Percentiles rank a stretch among this genome's conserved stretches.
These are phyloP conservation scores for Leptinotarsa tumamoca DNA, from an alignment of 2,888 invertebrate species.

Conservation along the genomic window DNA sequence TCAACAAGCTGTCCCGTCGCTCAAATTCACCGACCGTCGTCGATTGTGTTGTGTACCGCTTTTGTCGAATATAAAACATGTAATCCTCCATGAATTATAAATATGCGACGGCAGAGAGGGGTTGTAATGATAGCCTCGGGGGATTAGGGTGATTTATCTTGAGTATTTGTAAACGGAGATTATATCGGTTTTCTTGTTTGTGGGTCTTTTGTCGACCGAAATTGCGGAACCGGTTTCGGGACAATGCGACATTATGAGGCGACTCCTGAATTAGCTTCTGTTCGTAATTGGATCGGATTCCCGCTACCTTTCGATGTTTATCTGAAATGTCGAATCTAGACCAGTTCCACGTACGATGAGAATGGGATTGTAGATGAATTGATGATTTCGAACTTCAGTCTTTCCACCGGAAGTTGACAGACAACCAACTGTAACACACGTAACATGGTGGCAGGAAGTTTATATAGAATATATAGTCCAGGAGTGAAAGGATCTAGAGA, in stretches of 20 bases:
- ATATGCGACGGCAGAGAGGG: conserved; percentile 56
- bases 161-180: conserved; percentile 65
- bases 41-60: conserved; percentile 55
- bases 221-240: conserved; percentile 32
- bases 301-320: conserved; percentile 5
- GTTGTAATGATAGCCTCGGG: conserved; percentile 58
- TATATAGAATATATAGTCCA: too few species aligned
- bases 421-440: too few species aligned
- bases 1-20: conserved; percentile 62
- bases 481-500: too few species aligned
- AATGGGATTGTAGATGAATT: not conserved
- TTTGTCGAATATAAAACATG: conserved; percentile 63
- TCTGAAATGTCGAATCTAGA: not conserved
- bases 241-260: conserved; percentile 35
- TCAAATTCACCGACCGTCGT: conserved; percentile 51
- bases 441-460: too few species aligned
- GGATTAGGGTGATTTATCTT: conserved; percentile 65
- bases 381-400: not conserved
- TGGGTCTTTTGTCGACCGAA: conserved; percentile 34
- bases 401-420: too few species aligned
- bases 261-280: conserved; percentile 31
- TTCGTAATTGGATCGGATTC: conserved; percentile 36
- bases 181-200: conserved; percentile 55
- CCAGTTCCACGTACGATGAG: not conserved
- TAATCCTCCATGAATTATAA: conserved; percentile 64